Evolutionary conservation across 2,888 invertebrate genomes (phyloP).

Genomic region (Stramonita haemastoma): DNA sequence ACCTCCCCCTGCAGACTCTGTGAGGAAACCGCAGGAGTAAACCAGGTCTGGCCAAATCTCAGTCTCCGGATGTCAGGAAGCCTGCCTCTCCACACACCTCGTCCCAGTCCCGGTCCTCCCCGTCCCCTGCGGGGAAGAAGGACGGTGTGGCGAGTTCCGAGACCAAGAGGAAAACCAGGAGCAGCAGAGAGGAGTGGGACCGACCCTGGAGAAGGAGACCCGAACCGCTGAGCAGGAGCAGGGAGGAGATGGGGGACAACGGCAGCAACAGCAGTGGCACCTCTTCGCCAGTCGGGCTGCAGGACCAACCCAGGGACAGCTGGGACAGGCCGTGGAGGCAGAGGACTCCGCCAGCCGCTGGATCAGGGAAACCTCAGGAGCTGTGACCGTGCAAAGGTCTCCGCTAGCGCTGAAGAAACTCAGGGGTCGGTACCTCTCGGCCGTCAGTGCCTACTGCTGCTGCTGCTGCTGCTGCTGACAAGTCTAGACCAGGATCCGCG

Average conservation of each 20-base stretch:
- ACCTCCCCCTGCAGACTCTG: constrained; percentile 51
- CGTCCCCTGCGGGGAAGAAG: not conserved
- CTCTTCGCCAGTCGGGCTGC: not conserved
- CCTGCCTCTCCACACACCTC: not conserved
- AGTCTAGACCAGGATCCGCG: not conserved
- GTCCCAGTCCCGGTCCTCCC: not conserved
- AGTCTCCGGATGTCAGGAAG: not conserved
- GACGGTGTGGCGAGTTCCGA: not conserved
- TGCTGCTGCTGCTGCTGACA: not conserved
- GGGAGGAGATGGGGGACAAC: not conserved
- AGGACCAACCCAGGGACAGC: not conserved
- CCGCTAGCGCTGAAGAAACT: not conserved
- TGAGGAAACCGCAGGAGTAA: constrained; percentile 41
- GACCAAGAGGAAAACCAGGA: not conserved
- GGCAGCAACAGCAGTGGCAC: not conserved
- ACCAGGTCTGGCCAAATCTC: not conserved
- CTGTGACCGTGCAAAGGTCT: not conserved
- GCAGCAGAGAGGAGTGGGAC: constrained; percentile 18
- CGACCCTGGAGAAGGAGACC: not conserved
- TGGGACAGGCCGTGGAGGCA: constrained; percentile 4
- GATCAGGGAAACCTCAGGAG: not conserved
- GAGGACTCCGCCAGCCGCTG: no score
- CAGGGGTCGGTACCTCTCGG: not conserved
- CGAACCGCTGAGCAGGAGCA: not conserved
- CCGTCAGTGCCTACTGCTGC: not conserved